Percentiles rank a stretch among this genome's conserved stretches.
These are phyloP conservation scores for Platerodrilus igneus DNA, from an alignment of 2,888 invertebrate genomes.

Conservation along the genomic window DNA sequence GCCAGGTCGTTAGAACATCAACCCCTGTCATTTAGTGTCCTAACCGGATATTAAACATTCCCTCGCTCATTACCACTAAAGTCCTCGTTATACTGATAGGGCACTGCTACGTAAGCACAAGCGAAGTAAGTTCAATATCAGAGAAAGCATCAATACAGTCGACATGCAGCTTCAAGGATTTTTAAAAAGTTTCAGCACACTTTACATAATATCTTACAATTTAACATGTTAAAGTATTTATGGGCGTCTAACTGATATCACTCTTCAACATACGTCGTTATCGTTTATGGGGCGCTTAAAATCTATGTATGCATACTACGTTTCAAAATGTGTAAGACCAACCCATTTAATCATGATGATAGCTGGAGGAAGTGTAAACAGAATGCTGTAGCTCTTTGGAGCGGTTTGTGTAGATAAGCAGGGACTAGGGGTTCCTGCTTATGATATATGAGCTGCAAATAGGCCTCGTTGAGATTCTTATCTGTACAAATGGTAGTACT, in stretches of 20 bases:
- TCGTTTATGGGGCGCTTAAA: conserved; percentile 33
- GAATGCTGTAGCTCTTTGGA: conserved; percentile 36
- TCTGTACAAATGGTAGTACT: conserved; percentile 24
- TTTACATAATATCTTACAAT: conserved; percentile 7
- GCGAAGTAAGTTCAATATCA: too few relatives aligned
- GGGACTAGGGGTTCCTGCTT: conserved; percentile 30
- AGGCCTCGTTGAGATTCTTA: conserved; percentile 22
- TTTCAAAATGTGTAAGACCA: conserved; percentile 21
- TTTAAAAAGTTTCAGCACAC: too few relatives aligned
- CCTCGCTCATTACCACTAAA: conserved; percentile 33
- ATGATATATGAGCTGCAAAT: conserved; percentile 31
- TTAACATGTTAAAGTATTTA: conserved; percentile 15
- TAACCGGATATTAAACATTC: conserved; percentile 41
- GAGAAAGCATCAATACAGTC: too few relatives aligned
- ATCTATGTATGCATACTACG: conserved; percentile 28
- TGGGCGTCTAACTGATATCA: conserved; percentile 19
- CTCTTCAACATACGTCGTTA: conserved; percentile 32
- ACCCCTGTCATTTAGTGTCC: conserved; percentile 37
- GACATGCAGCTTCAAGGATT: too few relatives aligned
- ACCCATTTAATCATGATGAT: conserved; percentile 29
- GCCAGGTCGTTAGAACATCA: conserved; percentile 35
- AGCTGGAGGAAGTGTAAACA: conserved; percentile 39
- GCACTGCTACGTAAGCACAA: too few relatives aligned
- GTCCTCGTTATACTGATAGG: conserved; percentile 28
- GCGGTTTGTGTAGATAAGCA: conserved; percentile 35